Evolutionary conservation across 64 coral and sea anemone species (phyloP), one percentile per base, ranked within the genome.

Genomic region (Platygyra sinensis): DNA sequence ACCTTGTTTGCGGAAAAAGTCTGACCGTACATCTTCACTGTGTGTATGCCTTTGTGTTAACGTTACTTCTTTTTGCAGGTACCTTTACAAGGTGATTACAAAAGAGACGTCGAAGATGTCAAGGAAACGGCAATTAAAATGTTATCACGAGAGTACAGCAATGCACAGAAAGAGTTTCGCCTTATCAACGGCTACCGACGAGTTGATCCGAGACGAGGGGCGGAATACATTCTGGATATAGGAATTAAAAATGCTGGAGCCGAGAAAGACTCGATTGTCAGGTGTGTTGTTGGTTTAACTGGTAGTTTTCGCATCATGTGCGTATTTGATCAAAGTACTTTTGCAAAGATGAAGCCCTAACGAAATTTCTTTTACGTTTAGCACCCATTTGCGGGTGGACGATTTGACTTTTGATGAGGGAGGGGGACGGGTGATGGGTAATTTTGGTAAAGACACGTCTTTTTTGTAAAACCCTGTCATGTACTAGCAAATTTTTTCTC

Each of bases 171-270:
- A 51, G 65, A 87, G 24, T 80, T 82, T 24, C 78, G 71, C 2
- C 73, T 99, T 11, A 90, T 99, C 7, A 99, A 99, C 85, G 97
- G 97, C 38, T 99, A 99, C 52, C 88, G 97, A 14, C 78, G 94
- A 72, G 84, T 99, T 42, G 97, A 99, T 78, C 94, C 94, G 76
- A 80, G 91, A 27, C 86, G 97, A 71, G 97, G 97, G 3, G 86
- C 97, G 9, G 97, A 99, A 25, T 99, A 99, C 32, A 93, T 99
- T 46, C 83, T 99, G 78, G 97, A 99, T 87, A 93, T 99, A 76
- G 88, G 88, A 46, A 89, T 99, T 1, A 95, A 86, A 38, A 75
- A 52, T 42, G 65, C 33, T 88, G 60, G 84, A 12, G 73, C 81
- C 0, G 78, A 96, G 20, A 67, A 91, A 67, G 76, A 75, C 25